These are phyloP conservation scores for Meleagris gallopavo DNA, from an alignment of 2,113 vertebrate genomes.

Conservation along the genomic window DNA sequence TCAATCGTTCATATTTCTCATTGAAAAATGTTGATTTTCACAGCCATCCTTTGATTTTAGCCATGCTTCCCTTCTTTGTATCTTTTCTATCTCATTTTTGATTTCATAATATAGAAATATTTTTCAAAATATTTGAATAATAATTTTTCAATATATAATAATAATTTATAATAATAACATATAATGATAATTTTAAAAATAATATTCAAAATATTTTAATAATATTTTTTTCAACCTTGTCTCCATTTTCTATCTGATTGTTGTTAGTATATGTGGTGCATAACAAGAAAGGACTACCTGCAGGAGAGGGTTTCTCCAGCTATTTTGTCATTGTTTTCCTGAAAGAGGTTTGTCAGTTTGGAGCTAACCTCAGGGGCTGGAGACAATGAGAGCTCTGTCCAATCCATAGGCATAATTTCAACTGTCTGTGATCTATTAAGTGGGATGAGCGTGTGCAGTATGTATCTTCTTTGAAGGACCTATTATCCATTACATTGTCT, in stretches of 20 bases:
- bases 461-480: background rate
- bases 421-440: background rate
- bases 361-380: background rate
- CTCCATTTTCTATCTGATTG: background rate
- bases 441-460: background rate
- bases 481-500: background rate
- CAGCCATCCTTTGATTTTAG: background rate
- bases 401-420: background rate
- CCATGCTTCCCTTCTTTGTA: background rate
- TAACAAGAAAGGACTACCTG: background rate
- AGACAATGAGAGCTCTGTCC: background rate
- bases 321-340: background rate
- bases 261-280: rapidly evolving
- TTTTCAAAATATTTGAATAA: background rate
- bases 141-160: too few species aligned
- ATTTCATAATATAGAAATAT: background rate
- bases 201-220: too few species aligned
- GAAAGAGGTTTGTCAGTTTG: background rate
- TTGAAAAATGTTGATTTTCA: background rate
- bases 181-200: too few species aligned
- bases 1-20: background rate
- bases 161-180: too few species aligned
- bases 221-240: background rate
- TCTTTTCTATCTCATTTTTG: background rate
- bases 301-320: background rate